Conservation (phyloP, 2,113 vertebrate genomes). For the Microtus oregoni region DNA sequence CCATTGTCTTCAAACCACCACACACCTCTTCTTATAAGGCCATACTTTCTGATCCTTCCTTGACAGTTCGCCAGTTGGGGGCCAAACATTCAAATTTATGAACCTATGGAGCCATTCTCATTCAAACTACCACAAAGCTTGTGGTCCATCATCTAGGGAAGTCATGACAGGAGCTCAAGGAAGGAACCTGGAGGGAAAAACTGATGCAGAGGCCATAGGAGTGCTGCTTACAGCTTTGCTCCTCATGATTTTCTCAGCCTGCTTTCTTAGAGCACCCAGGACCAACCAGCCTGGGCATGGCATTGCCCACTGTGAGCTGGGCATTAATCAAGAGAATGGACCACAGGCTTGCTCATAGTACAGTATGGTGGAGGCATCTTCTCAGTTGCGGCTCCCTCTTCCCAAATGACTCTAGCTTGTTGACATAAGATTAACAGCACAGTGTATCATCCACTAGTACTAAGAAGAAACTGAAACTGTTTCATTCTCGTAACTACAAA, state of each 20-base stretch:
- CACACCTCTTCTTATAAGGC: neutral
- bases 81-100: neutral
- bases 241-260: neutral
- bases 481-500: neutral
- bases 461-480: conserved; percentile 1
- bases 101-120: neutral
- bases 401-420: neutral
- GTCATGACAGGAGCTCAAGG: neutral
- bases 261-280: neutral
- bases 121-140: neutral
- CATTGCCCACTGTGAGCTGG: neutral
- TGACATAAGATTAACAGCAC: neutral
- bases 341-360: neutral
- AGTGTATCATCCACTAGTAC: neutral
- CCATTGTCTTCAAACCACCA: neutral
- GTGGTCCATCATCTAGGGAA: neutral
- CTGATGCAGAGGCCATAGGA: neutral
- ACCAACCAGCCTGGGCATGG: neutral
- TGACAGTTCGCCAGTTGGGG: neutral
- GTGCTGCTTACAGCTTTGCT: neutral
- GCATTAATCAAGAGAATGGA: neutral
- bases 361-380: neutral
- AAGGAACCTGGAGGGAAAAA: neutral
- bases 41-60: neutral
- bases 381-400: neutral